Percentiles rank a stretch among this genome's conserved stretches.
These are phyloP conservation scores for Halcyon leucocephala DNA, from an alignment of 2,797 vertebrate genomes.

Conservation along the genomic window DNA sequence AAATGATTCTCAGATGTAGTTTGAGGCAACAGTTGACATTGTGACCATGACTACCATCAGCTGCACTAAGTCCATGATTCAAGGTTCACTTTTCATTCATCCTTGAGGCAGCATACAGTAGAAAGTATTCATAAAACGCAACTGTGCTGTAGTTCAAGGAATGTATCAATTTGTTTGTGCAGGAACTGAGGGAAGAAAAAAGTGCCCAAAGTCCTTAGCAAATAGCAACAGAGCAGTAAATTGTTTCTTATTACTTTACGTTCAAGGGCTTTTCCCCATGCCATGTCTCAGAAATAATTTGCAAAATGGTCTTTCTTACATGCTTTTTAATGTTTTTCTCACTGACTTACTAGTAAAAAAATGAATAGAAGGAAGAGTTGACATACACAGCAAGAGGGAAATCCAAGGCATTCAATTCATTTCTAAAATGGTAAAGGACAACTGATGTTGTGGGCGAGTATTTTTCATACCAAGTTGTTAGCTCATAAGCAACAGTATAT, in stretches of 20 bases:
- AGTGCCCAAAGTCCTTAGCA: not conserved
- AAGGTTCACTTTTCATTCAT: slow-evolving; percentile 58
- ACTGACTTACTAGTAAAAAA: slow-evolving; percentile 1
- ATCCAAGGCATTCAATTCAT: slow-evolving; percentile 74
- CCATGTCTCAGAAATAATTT: not conserved
- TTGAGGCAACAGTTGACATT: slow-evolving; percentile 77
- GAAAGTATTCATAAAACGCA: slow-evolving; percentile 63
- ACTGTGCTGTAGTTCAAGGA: slow-evolving; percentile 46
- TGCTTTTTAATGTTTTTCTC: not conserved
- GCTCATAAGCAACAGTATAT: slow-evolving; percentile 92
- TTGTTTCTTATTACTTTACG: not conserved
- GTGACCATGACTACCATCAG: slow-evolving; percentile 65
- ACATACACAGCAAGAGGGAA: not conserved
- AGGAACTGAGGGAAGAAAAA: not conserved
- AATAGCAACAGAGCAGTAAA: not conserved
- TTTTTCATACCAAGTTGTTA: slow-evolving; percentile 90
- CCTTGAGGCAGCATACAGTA: slow-evolving; percentile 6
- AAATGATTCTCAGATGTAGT: slow-evolving; percentile 78
- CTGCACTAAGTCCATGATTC: slow-evolving; percentile 58
- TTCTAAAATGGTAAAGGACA: slow-evolving; percentile 78
- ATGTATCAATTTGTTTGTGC: slow-evolving; percentile 61
- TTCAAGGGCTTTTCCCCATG: not conserved
- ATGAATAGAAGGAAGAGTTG: slow-evolving; percentile 39
- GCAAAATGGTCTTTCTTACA: not conserved
- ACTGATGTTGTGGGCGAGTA: slow-evolving; percentile 86